phyloP scores from a whole-genome alignment of 1,140 invertebrate genomes.

The Maniola jurtina region DNA sequence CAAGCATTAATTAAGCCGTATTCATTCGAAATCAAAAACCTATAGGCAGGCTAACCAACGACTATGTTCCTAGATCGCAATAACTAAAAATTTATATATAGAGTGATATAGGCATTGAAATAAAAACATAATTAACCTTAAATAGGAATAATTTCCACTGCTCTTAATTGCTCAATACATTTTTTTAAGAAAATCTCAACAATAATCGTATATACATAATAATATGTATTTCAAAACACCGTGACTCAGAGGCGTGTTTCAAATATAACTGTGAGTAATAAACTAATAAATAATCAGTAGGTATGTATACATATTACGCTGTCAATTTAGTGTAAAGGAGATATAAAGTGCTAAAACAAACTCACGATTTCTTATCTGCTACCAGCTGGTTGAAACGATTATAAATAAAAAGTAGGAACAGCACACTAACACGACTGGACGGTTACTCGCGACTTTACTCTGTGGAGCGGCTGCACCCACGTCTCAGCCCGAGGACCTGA shows the following conservation, averaged over 20 bases:
- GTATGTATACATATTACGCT: neutral
- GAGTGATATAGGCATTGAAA: no score
- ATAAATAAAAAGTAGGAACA: conserved; percentile 17
- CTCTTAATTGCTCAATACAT: neutral
- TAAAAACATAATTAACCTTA: no score
- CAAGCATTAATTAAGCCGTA: no score
- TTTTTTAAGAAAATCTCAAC: neutral
- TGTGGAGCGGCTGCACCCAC: neutral
- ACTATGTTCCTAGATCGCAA: no score
- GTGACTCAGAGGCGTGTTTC: conserved; percentile 1
- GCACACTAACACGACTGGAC: conserved; percentile 33
- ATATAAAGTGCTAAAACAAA: neutral
- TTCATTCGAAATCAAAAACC: no score
- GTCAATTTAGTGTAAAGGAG: neutral
- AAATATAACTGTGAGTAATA: neutral
- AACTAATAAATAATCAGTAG: neutral
- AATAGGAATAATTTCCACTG: neutral
- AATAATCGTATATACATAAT: neutral
- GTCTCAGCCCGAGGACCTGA: conserved; percentile 26
- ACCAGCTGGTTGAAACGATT: conserved; percentile 8
- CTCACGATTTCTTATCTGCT: neutral
- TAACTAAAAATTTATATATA: no score
- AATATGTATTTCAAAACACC: neutral
- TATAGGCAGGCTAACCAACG: no score
- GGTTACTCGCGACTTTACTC: conserved; percentile 20